Evolutionary conservation across 2,113 vertebrate species (phyloP), one percentile per base, ranked within the genome.

Genomic region (Camelus bactrianus): DNA sequence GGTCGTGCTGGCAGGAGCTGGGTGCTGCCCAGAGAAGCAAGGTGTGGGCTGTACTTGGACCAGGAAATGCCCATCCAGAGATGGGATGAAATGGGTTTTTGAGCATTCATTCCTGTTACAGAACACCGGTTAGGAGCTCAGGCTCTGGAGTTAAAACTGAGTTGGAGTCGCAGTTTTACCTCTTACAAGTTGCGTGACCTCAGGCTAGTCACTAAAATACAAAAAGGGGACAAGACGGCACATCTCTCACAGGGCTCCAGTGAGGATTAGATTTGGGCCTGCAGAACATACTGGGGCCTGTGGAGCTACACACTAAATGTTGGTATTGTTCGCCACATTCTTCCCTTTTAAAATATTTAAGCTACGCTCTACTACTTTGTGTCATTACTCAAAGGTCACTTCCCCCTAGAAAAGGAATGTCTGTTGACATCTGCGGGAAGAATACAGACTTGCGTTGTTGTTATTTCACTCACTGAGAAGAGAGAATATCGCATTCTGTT

Each of bases 361-460:
- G 48, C 65, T 26, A 5, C 24, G 19, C 32, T n/a, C 60, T 9
- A n/a, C 87, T 52, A 46, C 76, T 88, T 64, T 70, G 60, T 79
- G 35, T 32, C 60, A 9, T 76, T 30, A 58, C 72, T 91, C 46
- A 76, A 92, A 89, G 77, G 32, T 92, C 60, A 52, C 52, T 5
- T 84, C 50, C 32, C 38, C 46, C 32, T 64, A 32, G 80, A 26
- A 94, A 82, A 95, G 52, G 60, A 81, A 62, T 62, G 77, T 93
- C 76, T 46, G 14, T 50, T 75, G 67, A 58, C 32, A 85, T 35
- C 54, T 52, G 70, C 46, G 16, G 38, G 48, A 76, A 75, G 56
- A 85, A 46, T 16, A 80, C 60, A 22, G 38, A 80, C 91, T 93
- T 93, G 28, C 65, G 70, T 93, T 79, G 94, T 80, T 93, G 80